Conservation (phyloP, 2,113 vertebrate species). For the Colistium nudipinnis region DNA sequence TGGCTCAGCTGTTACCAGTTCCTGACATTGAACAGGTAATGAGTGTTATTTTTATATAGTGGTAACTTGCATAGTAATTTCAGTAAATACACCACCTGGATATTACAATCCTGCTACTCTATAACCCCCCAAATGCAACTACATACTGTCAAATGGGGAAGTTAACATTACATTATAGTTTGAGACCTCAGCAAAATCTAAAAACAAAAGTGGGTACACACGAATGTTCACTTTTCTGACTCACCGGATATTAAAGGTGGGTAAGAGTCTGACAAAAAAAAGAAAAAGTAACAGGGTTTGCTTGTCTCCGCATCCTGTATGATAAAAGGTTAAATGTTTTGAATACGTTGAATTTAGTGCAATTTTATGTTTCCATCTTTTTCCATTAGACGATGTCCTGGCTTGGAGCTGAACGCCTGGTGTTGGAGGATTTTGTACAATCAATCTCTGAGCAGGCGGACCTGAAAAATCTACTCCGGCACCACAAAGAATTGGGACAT, state of each 20-base stretch:
- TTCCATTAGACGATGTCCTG: constrained; percentile 69
- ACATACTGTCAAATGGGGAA: neutral
- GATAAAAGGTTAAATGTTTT: neutral
- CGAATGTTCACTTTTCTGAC: neutral
- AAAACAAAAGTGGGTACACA: neutral
- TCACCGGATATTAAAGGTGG: too few relatives aligned
- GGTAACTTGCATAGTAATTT: neutral
- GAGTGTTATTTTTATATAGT: neutral
- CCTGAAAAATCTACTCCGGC: constrained; percentile 68
- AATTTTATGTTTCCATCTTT: neutral
- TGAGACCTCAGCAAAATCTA: neutral
- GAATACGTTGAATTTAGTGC: neutral
- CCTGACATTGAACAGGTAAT: constrained; percentile 75
- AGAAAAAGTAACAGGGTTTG: too few relatives aligned
- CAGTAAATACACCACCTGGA: neutral
- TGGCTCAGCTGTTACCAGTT: constrained; percentile 75
- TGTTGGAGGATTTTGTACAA: constrained; percentile 58
- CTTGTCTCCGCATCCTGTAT: neutral
- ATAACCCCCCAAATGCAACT: neutral
- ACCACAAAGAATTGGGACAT: constrained; percentile 63
- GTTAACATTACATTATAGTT: neutral
- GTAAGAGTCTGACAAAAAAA: too few relatives aligned
- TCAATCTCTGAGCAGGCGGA: constrained; percentile 46
- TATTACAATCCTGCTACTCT: neutral
- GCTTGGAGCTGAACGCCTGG: constrained; percentile 55